Evolutionary conservation across 2,113 vertebrate species (phyloP), one percentile per base, ranked within the genome.

Genomic region (Catharus minimus): DNA sequence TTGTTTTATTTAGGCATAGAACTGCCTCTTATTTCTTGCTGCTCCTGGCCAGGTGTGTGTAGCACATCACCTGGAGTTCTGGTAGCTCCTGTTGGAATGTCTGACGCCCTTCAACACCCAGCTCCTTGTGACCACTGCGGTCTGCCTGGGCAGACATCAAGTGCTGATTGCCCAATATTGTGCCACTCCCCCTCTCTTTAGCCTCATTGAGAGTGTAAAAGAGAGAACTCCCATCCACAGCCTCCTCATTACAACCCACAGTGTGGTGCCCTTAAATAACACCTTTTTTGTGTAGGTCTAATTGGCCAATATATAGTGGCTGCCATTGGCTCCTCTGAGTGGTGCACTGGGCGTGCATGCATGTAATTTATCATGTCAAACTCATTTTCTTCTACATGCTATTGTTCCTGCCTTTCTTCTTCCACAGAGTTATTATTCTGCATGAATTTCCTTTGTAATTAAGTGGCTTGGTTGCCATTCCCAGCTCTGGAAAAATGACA

Each of bases 391-490:
- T 94, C 83, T 43, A 87, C 75, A 43, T 2, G 1, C 38, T 60
- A 90, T 95, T 97, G 96, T 95, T 92, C 90, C 82, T 92, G 65
- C 85, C 64, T 85, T 86, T 86, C 75, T 81, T 92, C 32, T 90
- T 78, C 44, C 23, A 56, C 49, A 62, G 94, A 96, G 94, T 95
- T 97, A 95, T 97, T 96, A 97, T 97, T 96, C 96, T 84, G 30
- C 1, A n/a, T 92, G 86, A 72, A 90, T 96, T 95, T 93, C 50
- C 71, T 96, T 77, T 72, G 79, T 91, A 95, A 95, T 95, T 94
- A 95, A 92, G 87, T 80, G 76, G 60, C 62, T 92, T 94, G 75
- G 93, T 97, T 46, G 82, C 94, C 6, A 3, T 91, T 95, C 79
- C 68, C 82, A 81, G 88, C 76, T 71, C 82, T 82, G 82, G 84